Conservation (phyloP, 2,888 invertebrate species). For the Cataglyphis albicans region DNA sequence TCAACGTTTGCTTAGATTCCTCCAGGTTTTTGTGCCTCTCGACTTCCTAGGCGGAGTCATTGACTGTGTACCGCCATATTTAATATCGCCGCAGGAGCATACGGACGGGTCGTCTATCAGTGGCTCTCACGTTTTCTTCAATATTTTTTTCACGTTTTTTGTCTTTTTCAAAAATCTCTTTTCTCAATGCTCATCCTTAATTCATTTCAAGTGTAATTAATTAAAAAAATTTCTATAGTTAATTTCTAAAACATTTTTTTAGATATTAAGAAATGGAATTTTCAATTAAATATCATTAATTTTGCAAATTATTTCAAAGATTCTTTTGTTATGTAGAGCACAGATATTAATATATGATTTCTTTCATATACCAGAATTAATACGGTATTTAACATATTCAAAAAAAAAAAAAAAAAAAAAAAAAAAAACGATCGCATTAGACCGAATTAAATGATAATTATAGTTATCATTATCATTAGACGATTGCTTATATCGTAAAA, state of each 20-base stretch:
- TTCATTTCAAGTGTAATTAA: not conserved
- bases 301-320: not conserved
- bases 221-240: slow-evolving; percentile 9
- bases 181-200: not conserved
- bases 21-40: slow-evolving; percentile 50
- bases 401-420: too few species aligned
- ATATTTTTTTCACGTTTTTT: not conserved
- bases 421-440: slow-evolving; percentile 3
- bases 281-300: not conserved
- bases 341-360: not conserved
- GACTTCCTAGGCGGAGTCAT: slow-evolving; percentile 56
- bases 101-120: slow-evolving; percentile 41
- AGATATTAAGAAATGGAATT: not conserved
- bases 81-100: slow-evolving; percentile 47
- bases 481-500: not conserved
- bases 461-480: not conserved
- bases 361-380: not conserved
- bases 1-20: slow-evolving; percentile 54
- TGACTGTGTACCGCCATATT: slow-evolving; percentile 54
- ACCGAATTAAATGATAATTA: slow-evolving; percentile 19
- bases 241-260: not conserved
- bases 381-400: slow-evolving; percentile 18
- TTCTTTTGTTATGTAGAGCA: not conserved
- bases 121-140: slow-evolving; percentile 47
- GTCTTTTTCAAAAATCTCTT: not conserved